phyloP scores from a whole-genome alignment of 1,140 invertebrate species.

The Zaprionus ornatus region DNA sequence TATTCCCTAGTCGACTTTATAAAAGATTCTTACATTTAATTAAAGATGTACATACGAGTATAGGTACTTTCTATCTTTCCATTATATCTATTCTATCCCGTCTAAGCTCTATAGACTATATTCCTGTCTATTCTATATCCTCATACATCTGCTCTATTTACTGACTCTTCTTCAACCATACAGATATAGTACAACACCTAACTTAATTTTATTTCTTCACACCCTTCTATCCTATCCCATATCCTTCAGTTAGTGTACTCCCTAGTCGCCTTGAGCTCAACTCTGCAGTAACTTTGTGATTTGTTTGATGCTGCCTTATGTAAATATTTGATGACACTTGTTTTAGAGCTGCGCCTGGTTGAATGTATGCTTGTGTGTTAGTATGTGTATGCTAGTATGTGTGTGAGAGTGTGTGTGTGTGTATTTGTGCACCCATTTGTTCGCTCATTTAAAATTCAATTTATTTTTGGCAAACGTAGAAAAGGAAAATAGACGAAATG shows the following conservation, averaged over 20 bases:
- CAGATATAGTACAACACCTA: neutral
- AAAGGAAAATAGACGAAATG: slow-evolving; percentile 14
- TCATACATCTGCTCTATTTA: too few species aligned
- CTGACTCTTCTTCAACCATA: too few species aligned
- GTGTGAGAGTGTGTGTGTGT: neutral
- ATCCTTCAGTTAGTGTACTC: neutral
- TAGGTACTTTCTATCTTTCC: too few species aligned
- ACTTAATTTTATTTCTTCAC: neutral
- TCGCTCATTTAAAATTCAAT: slow-evolving; percentile 75
- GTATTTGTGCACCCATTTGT: slow-evolving; percentile 25
- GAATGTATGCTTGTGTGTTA: neutral
- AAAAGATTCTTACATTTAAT: too few species aligned
- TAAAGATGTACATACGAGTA: too few species aligned
- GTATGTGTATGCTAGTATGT: neutral
- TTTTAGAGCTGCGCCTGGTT: neutral
- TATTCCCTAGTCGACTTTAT: too few species aligned
- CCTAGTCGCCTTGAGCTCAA: slow-evolving; percentile 20
- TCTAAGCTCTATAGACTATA: too few species aligned
- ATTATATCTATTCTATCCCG: too few species aligned
- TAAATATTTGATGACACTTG: slow-evolving; percentile 72
- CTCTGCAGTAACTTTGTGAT: slow-evolving; percentile 31
- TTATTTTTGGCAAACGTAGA: slow-evolving; percentile 58
- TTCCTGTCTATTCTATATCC: too few species aligned
- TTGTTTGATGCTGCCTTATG: slow-evolving; percentile 52
- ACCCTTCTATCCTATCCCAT: neutral